These are phyloP conservation scores for Neoitamus cyanurus DNA, from an alignment of 2,888 invertebrate genomes.

Conservation along the genomic window DNA sequence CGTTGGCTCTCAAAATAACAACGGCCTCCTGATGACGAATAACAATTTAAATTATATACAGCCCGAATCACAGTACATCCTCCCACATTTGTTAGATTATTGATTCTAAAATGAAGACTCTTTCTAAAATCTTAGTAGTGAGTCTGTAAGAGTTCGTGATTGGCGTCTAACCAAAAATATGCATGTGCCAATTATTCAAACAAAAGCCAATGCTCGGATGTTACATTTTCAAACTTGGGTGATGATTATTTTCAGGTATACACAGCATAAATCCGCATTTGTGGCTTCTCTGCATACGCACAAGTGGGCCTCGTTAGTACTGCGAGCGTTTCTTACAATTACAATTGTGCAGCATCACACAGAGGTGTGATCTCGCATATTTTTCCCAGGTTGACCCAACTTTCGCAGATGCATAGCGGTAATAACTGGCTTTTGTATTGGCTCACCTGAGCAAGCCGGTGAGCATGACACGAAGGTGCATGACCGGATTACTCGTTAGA, in stretches of 20 bases:
- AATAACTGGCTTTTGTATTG: slow-evolving; percentile 34
- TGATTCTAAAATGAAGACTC: too few relatives aligned
- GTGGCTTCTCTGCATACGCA: not conserved
- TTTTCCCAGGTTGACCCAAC: slow-evolving; percentile 26
- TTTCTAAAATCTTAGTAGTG: too few relatives aligned
- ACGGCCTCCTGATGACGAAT: too few relatives aligned
- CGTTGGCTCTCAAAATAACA: too few relatives aligned
- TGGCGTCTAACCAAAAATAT: too few relatives aligned
- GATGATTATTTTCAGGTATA: not conserved
- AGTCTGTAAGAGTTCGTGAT: too few relatives aligned
- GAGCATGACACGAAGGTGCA: slow-evolving; percentile 23
- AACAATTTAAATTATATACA: too few relatives aligned
- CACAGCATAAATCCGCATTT: slow-evolving; percentile 28
- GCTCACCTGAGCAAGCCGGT: not conserved
- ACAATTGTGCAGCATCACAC: slow-evolving; percentile 31
- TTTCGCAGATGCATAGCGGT: slow-evolving; percentile 39
- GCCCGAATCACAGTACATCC: too few relatives aligned
- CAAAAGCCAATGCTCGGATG: not conserved
- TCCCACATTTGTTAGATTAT: too few relatives aligned
- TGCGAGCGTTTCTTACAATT: slow-evolving; percentile 18
- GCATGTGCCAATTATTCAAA: too few relatives aligned
- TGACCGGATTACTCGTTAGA: slow-evolving; percentile 35
- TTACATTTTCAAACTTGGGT: not conserved
- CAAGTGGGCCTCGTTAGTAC: slow-evolving; percentile 22
- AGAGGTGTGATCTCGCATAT: slow-evolving; percentile 40